Evolutionary conservation across 2,888 invertebrate genomes (phyloP), one percentile per base, ranked within the genome.

Genomic region (Melolontha melolontha): DNA sequence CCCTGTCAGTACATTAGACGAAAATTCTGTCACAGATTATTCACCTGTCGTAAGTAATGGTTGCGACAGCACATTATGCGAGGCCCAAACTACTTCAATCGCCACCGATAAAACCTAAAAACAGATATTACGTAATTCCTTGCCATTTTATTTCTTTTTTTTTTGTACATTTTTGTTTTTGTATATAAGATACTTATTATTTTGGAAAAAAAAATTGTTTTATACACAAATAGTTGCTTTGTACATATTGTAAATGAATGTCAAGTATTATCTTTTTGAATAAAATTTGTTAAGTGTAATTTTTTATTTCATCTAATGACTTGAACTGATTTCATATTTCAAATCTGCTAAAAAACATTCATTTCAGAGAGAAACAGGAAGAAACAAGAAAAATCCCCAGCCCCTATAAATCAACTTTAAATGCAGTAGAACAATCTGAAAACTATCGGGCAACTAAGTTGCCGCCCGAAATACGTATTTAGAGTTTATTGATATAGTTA

Each of bases 231-330:
- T 62, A 62, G 12, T 64, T 63, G 69, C 69, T 66, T 69, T 69
- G 69, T 69, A 69, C 42, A 69, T 69, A 69, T 34, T 69, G 69
- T 69, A 69, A 40, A 69, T 62, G 59, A 62, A 62, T 66, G 69
- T 69, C 66, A 62, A 68, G 55, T 68, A 68, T 68, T 69, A 69
- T 50, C 51, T 69, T 67, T 69, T 69, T 69, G 65, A 66, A 65
- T 66, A 68, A 68, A 68, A 65, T 64, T 68, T 65, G 59, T 62
- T 62, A 62, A 47, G 59, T 44, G 59, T 44, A 62, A 11, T 49
- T 49, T 11, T 49, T 49, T 22, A n/a, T n/a, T 49, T 8, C 22
- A 11, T 17, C 17, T 17, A 49, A 22, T 22, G 2, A 34, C 2
- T 34, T 34, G 1, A 22, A 22, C 22, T 22, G 22, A 4, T 22